Percentiles rank a stretch among this genome's conserved stretches.
Conservation (phyloP, 1,140 invertebrate species). For the Asbolus verrucosus region DNA sequence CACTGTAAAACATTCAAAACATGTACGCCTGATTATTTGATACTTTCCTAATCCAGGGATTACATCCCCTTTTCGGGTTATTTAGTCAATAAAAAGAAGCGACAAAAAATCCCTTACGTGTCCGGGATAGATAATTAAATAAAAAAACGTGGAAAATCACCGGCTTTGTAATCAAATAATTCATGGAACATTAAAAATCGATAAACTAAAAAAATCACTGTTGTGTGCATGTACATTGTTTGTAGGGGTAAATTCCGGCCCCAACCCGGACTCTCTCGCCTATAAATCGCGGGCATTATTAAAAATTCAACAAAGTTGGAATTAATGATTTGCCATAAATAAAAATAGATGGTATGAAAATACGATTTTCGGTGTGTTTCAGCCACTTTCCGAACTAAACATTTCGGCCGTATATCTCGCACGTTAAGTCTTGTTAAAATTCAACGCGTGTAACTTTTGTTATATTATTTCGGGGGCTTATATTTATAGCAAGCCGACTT, state of each 20-base stretch:
- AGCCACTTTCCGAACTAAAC: constrained; percentile 47
- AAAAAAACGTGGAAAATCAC: constrained; percentile 7
- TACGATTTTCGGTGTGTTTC: constrained; percentile 37
- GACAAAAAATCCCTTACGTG: constrained; percentile 12
- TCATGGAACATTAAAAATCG: constrained; percentile 14
- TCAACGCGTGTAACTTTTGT: constrained; percentile 50
- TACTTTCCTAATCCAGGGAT: constrained; percentile 19
- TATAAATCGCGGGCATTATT: constrained; percentile 33
- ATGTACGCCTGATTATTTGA: constrained; percentile 28
- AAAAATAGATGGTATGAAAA: constrained; percentile 31
- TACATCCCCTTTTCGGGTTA: background rate
- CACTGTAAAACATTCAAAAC: background rate
- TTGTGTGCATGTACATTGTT: constrained; percentile 19
- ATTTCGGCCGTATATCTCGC: constrained; percentile 53
- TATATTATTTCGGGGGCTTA: constrained; percentile 46
- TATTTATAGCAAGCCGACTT: constrained; percentile 45
- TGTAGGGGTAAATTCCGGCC: constrained; percentile 22
- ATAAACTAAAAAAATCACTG: constrained; percentile 29
- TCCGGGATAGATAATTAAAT: constrained; percentile 19
- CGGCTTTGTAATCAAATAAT: constrained; percentile 1
- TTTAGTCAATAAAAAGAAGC: background rate
- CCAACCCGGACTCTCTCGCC: background rate
- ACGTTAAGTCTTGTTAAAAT: constrained; percentile 52
- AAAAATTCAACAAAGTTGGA: constrained; percentile 30
- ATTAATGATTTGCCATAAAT: constrained; percentile 37